These are phyloP conservation scores for Drosophila planitibia DNA, from an alignment of 2,888 invertebrate species.

Conservation along the genomic window DNA sequence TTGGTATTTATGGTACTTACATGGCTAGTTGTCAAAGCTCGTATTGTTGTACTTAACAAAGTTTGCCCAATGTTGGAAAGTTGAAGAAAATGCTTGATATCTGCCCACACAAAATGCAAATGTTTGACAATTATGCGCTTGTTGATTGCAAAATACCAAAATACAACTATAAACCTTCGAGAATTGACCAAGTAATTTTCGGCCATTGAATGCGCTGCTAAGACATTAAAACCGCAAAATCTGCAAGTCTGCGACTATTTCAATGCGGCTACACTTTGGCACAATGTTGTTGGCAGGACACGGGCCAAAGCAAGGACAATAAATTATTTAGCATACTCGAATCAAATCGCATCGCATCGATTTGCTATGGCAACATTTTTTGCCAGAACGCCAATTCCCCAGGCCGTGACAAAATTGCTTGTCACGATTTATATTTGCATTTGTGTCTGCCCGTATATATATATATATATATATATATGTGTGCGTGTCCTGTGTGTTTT, in stretches of 20 bases:
- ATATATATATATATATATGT: not conserved
- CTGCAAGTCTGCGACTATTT: conserved; percentile 7
- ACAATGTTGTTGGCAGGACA: conserved; percentile 32
- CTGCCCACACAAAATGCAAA: conserved; percentile 29
- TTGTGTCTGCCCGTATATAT: conserved; percentile 9
- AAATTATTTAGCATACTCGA: conserved; percentile 54
- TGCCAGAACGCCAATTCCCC: conserved; percentile 36
- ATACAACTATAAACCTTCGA: conserved; percentile 9
- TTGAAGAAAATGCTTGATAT: conserved; percentile 34
- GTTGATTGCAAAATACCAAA: conserved; percentile 7
- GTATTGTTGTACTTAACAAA: conserved; percentile 37
- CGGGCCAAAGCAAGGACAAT: conserved; percentile 41
- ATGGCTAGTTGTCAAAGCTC: conserved; percentile 5
- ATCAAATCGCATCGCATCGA: conserved; percentile 7
- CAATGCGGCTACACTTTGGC: conserved; percentile 19
- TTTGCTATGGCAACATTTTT: conserved; percentile 33
- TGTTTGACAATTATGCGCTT: conserved; percentile 42
- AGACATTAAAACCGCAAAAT: conserved; percentile 18
- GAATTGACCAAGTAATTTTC: conserved; percentile 24
- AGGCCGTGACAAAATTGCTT: conserved; percentile 54
- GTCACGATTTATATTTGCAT: conserved; percentile 57
- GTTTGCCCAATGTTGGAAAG: conserved; percentile 17
- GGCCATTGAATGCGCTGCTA: conserved; percentile 20
- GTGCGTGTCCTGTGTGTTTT: conserved; percentile 21
- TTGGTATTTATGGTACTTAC: conserved; percentile 23